Conservation (phyloP, 2,113 vertebrate species). For the Chascanopsetta lugubris region DNA sequence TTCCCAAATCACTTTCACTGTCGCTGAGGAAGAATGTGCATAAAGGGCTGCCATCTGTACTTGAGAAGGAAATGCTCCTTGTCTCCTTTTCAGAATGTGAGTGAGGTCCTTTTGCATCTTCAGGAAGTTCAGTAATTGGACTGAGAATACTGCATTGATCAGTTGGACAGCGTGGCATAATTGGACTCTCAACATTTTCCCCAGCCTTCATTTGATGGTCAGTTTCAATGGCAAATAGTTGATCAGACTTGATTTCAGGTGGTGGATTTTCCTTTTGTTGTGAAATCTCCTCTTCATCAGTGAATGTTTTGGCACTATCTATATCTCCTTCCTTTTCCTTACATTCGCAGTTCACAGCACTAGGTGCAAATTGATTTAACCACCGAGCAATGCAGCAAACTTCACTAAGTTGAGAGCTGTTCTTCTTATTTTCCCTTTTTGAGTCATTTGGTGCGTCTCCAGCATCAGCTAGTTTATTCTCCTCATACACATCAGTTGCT, state of each 20-base stretch:
- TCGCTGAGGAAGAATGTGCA: slow-evolving; percentile 6
- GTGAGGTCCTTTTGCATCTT: not conserved
- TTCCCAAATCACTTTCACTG: slow-evolving; percentile 2
- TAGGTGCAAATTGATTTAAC: slow-evolving; percentile 20
- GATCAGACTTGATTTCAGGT: too few relatives aligned
- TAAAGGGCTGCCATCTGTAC: not conserved
- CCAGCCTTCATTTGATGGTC: not conserved
- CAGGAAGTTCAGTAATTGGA: slow-evolving; percentile 11
- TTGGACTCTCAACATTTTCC: not conserved
- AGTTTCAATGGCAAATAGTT: too few relatives aligned
- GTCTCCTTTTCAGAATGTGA: not conserved
- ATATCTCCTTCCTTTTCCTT: not conserved
- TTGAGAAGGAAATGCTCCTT: not conserved
- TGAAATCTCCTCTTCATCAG: not conserved
- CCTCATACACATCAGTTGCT: too few relatives aligned
- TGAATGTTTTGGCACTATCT: not conserved
- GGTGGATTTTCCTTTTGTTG: not conserved
- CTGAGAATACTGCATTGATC: not conserved
- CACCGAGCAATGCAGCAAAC: slow-evolving; percentile 73
- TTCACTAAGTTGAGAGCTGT: slow-evolving; percentile 7
- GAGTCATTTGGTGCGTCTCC: not conserved
- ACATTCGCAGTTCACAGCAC: slow-evolving; percentile 48
- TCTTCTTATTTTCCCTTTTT: not conserved
- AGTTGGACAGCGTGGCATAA: not conserved
- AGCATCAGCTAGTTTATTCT: not conserved